Base-by-base conservation (phyloP, 2,797 vertebrate species). In the Semaprochilodus insignis region DNA sequence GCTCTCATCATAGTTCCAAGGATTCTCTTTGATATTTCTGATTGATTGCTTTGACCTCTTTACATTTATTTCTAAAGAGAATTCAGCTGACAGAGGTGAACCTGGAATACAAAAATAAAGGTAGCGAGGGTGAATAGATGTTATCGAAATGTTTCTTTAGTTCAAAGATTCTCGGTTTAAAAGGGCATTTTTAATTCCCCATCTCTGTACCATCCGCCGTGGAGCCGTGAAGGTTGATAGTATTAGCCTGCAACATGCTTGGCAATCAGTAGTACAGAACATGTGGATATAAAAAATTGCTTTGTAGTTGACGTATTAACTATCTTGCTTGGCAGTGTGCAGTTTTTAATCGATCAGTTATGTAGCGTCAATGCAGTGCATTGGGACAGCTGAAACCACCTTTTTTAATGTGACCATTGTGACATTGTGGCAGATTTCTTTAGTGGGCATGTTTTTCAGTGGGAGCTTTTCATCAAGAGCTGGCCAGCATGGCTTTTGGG, bases 131-230 rank as follows among this genome's bases (percentile, higher is more conserved):
- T 23, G 52, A 90, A 92, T 95, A 27, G 44, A 95, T 94, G 94
- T 96, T 96, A 92, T 95, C 88, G 90, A 96, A 96, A 93, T 96
- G 91, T 94, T 93, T 95, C 94, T 96, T 94, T 92, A 96, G 96
- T 98, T 97, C 97, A 97, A 98, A 98, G 96, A 95, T 92, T 94
- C 93, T 92, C 93, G 89, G 92, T 96, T 96, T 96, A 95, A 98
- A 97, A 97, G 96, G 94, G 96, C 96, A 97, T 98, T 97, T 96
- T 97, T 96, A 96, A 97, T 97, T 96, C 85, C 88, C 79, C 93
- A 94, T 95, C 90, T 85, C 94, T 91, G 91, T 92, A 94, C 95
- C 95, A 95, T 93, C 90, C 89, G 87, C 75, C 88, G 83, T 44
- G 89, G 93, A 91, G 90, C 77, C 88, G 84, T 51, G 88, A 93